Evolutionary conservation across 2,888 invertebrate species (phyloP), one percentile per base, ranked within the genome.

Genomic region (Leucophora obtusa): DNA sequence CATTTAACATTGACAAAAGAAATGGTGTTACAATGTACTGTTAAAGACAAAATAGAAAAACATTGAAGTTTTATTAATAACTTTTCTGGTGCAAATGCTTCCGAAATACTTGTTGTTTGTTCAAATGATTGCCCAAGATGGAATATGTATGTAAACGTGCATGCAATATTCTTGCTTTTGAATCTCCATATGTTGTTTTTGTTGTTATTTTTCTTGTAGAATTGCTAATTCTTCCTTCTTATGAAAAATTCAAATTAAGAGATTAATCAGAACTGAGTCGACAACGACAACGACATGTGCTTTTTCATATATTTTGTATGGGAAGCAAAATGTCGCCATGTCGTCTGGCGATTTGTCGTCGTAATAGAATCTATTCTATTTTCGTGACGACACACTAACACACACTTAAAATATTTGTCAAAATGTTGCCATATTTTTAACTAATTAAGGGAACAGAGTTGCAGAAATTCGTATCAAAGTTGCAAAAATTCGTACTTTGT

Each of bases 11-110:
- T 5, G 5, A 24, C 2, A 24, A 3, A 24, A 24, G 43, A 47
- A n/a, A 47, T 6, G n/a, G 43, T 47, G 43, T 47, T 3, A 11
- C 1, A 11, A 24, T 24, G 7, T 28, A 38, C 21, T 7, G n/a
- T 21, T n/a, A 15, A 71, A 47, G 15, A 58, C 21, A 15, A 17
- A 24, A 54, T 53, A 60, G 65, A 58, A 72, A 66, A 68, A 51
- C 56, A 56, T 72, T 78, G 62, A 62, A 68, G 38, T 68, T 72
- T 62, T 62, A n/a, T n/a, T n/a, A 66, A 78, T 62, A 78, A 78
- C 35, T 43, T 60, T 78, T 62, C 62, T 62, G 56, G 56, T 66
- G 66, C 66, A 77, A 77, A 71, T 72, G 59, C 63, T 35, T 66
- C n/a, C 72, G 35, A 21, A 71, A 60, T 78, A 56, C 50, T 75